Percentiles rank a stretch among this genome's conserved stretches.
phyloP scores from a whole-genome alignment of 2,888 invertebrate genomes.

The Acrobasis consociella region DNA sequence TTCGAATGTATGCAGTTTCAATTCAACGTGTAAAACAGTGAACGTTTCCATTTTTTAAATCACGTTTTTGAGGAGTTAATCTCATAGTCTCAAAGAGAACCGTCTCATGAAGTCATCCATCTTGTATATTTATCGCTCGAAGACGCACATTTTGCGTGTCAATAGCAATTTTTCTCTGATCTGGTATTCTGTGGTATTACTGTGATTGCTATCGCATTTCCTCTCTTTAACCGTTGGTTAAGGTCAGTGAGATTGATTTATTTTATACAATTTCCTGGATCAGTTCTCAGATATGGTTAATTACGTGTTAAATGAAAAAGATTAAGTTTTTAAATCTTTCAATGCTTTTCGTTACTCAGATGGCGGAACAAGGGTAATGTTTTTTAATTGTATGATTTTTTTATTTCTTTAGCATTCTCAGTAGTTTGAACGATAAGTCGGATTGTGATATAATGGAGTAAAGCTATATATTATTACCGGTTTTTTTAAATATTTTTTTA shows the following conservation, averaged over 20 bases:
- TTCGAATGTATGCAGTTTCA: too few relatives aligned
- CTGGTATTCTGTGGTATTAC: conserved; percentile 3
- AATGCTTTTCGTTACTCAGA: too few relatives aligned
- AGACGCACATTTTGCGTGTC: conserved; percentile 24
- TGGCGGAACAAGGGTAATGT: too few relatives aligned
- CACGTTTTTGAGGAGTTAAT: too few relatives aligned
- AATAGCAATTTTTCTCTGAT: conserved; percentile 11
- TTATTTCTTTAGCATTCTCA: too few relatives aligned
- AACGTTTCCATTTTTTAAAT: too few relatives aligned
- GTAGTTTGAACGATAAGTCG: too few relatives aligned
- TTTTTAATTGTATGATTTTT: too few relatives aligned
- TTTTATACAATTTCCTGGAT: conserved; percentile 6
- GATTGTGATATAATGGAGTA: too few relatives aligned
- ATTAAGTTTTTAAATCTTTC: neutral
- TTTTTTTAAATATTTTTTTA: too few relatives aligned
- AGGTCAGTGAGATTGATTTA: conserved; percentile 8
- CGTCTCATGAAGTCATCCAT: neutral
- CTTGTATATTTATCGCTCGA: conserved; percentile 15
- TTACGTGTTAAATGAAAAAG: neutral
- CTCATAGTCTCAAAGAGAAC: neutral
- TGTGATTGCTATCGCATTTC: conserved; percentile 8
- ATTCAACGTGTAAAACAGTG: too few relatives aligned
- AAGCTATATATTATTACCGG: too few relatives aligned
- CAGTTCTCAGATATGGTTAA: neutral
- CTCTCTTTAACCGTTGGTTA: conserved; percentile 16